phyloP scores from a whole-genome alignment of 2,113 vertebrate species.

The Brevimyrus niger region DNA sequence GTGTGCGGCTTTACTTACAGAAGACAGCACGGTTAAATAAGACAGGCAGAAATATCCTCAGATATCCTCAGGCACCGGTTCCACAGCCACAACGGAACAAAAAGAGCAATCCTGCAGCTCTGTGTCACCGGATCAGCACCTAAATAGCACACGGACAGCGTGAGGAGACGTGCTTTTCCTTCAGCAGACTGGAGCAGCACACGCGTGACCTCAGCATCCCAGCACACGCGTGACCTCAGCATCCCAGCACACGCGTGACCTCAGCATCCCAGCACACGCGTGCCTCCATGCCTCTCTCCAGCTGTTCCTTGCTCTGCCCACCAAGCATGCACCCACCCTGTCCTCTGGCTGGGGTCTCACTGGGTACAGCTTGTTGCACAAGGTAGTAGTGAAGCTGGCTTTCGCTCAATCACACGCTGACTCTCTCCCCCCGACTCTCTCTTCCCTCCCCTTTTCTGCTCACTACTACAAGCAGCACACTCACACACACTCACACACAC shows the following conservation, averaged over 20 bases:
- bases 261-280: background rate
- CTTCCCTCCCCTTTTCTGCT: background rate
- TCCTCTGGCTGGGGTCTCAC: background rate
- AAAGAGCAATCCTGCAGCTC: background rate
- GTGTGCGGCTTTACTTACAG: background rate
- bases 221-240: background rate
- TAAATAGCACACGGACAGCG: background rate
- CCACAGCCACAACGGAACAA: background rate
- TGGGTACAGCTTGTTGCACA: constrained; percentile 25
- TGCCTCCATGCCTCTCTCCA: constrained; percentile 18
- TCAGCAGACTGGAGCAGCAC: background rate
- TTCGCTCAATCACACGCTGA: constrained; percentile 16
- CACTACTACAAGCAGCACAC: background rate
- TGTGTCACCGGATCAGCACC: background rate
- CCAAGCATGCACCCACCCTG: constrained; percentile 37
- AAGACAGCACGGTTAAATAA: background rate
- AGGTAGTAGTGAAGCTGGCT: constrained; percentile 39
- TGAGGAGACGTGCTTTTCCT: background rate
- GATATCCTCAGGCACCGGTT: background rate
- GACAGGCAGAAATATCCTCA: background rate
- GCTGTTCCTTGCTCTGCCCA: constrained; percentile 36
- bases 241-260: background rate
- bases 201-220: background rate
- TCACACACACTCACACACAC: background rate
- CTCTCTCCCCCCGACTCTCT: background rate